A percentile compares a stretch with the other conserved stretches of the same genome.
Evolutionary conservation across 2,888 invertebrate genomes (phyloP).

Genomic region (Cerastoderma edule): DNA sequence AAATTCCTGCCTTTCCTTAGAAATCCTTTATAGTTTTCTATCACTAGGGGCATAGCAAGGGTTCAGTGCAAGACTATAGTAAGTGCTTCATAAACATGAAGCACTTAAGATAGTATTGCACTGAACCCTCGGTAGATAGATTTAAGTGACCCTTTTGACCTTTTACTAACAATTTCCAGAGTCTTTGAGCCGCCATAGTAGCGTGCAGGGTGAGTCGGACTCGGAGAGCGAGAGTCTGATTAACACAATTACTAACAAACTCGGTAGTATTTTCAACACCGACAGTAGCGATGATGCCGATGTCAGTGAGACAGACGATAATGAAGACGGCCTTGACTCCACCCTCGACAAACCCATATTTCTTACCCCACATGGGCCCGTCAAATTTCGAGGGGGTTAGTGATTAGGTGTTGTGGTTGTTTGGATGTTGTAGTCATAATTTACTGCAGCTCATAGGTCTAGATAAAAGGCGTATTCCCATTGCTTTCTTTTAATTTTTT

Average conservation of each 20-base stretch:
- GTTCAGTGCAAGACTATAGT: no score
- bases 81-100: no score
- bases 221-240: constrained; percentile 81
- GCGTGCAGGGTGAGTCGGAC: constrained; percentile 82
- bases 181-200: constrained; percentile 77
- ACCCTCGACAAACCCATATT: constrained; percentile 80
- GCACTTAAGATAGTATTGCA: no score
- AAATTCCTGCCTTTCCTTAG: no score
- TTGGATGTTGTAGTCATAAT: not conserved
- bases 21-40: not conserved
- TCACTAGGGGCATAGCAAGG: no score
- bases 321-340: constrained; percentile 76
- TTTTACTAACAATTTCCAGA: constrained; percentile 66
- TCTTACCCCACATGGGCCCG: constrained; percentile 81
- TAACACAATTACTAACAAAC: constrained; percentile 79
- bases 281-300: constrained; percentile 85
- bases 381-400: constrained; percentile 78
- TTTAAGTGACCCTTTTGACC: not conserved
- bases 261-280: constrained; percentile 88
- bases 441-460: no score
- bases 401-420: constrained; percentile 37
- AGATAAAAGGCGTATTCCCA: no score
- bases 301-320: constrained; percentile 78
- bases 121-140: not conserved
- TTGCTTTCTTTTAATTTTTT: no score